Evolutionary conservation across 2,797 vertebrate species (phyloP).

Genomic region (Arrhamphus sclerolepis): DNA sequence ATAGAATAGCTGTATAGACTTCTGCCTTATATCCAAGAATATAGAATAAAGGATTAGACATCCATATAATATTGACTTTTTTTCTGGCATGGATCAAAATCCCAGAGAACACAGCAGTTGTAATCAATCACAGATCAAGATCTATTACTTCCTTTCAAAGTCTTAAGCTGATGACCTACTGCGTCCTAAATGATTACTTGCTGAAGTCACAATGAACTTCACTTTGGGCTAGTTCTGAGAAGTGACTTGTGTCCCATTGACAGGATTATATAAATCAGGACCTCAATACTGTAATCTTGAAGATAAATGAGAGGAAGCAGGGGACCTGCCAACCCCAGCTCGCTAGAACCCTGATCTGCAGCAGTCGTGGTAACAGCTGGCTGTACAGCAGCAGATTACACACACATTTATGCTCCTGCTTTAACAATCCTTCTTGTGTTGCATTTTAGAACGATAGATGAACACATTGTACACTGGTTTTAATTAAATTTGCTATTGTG

Average conservation of each 20-base stretch:
- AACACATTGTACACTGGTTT: slow-evolving; percentile 10
- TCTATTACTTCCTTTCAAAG: slow-evolving; percentile 63
- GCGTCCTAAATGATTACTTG: slow-evolving; percentile 66
- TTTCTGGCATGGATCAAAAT: slow-evolving; percentile 27
- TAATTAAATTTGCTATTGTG: slow-evolving; percentile 26
- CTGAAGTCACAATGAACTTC: slow-evolving; percentile 56
- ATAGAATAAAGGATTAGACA: slow-evolving; percentile 13
- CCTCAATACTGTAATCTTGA: slow-evolving; percentile 74
- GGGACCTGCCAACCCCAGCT: slow-evolving; percentile 36
- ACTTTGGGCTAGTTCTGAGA: slow-evolving; percentile 54
- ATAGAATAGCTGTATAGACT: background rate
- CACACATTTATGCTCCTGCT: slow-evolving; percentile 47
- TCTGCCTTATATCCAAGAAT: slow-evolving; percentile 4
- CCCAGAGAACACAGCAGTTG: slow-evolving; percentile 47
- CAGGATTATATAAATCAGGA: slow-evolving; percentile 71
- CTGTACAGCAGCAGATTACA: slow-evolving; percentile 54
- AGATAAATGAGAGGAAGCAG: slow-evolving; percentile 63
- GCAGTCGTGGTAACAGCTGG: slow-evolving; percentile 61
- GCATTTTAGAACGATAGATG: background rate
- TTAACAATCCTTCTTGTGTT: slow-evolving; percentile 14
- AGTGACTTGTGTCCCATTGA: slow-evolving; percentile 67
- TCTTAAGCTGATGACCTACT: slow-evolving; percentile 60
- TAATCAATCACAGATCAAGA: slow-evolving; percentile 57
- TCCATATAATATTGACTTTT: background rate
- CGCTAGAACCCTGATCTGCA: slow-evolving; percentile 43